Base-by-base conservation (phyloP, 2,797 vertebrate species). In the Adelosebastes latens region DNA sequence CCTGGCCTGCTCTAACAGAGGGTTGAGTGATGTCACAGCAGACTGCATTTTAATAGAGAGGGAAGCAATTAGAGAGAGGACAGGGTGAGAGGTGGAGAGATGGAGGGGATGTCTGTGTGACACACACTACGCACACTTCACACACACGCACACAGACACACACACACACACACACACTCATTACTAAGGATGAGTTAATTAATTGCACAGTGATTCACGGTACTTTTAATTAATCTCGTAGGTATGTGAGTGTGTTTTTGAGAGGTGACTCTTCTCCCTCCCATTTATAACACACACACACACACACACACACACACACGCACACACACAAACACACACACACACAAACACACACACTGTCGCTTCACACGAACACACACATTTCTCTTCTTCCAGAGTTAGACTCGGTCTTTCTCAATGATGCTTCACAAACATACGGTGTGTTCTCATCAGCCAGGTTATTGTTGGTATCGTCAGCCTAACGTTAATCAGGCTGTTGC, bases 41-140 rank as follows among this genome's bases (percentile, higher is more conserved):
- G 91, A 92, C 92, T 94, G 94, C 94, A 95, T 95, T 95, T 93
- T 95, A 96, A 96, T 95, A 93, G 94, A 94, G 92, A 93, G 91
- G 91, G 91, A 89, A 93, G 94, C 94, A 96, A 96, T 95, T 96
- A 95, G 93, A 94, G 93, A 90, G 89, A 91, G 91, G 91, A 91
- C 89, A 89, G 92, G 94, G 89, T 81, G 86, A 92, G 93, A 87
- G 95, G 94, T 95, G 93, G 89, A 90, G 86, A 94, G 93, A 95
- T 94, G 92, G 92, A 93, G 93, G 88, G 88, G 88, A 82, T 88
- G 87, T 92, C 92, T 89, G 84, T 81, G 79, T 92, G 92, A 94
- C 94, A 94, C 93, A 72, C 81, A 89, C 87, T 90, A 89, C 70
- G 58, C 90, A 88, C 85, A 82, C 89, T 83, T 92, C 93, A 78